Evolutionary conservation across 2,113 vertebrate species (phyloP).

Genomic region (Orthochromis indermauri): DNA sequence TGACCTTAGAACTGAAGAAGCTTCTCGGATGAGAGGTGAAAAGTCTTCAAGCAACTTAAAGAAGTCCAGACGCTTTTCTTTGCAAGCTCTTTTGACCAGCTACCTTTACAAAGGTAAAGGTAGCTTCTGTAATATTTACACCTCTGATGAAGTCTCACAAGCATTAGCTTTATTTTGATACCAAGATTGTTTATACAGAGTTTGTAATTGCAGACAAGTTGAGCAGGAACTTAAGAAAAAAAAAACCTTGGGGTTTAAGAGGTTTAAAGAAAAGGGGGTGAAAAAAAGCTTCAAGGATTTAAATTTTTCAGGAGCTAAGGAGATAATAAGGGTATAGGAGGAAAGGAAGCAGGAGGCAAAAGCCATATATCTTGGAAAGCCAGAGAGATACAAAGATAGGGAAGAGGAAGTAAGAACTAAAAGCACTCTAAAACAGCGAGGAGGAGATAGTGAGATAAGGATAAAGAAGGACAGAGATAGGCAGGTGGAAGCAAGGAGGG

Average conservation of each 20-base stretch:
- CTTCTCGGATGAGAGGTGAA: neutral
- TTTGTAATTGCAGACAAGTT: neutral
- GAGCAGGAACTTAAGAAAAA: neutral
- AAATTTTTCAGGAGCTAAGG: neutral
- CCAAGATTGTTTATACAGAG: neutral
- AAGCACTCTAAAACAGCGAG: slow-evolving; percentile 19
- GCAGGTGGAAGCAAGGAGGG: neutral
- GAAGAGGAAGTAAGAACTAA: slow-evolving; percentile 28
- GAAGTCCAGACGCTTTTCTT: neutral
- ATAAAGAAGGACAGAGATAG: slow-evolving; percentile 4
- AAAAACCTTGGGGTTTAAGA: rapidly evolving
- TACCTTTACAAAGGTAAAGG: neutral
- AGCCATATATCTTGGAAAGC: slow-evolving; percentile 6
- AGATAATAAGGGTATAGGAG: neutral
- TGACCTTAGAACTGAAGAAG: neutral
- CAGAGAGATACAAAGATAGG: slow-evolving; percentile 30
- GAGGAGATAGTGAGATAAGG: slow-evolving; percentile 29
- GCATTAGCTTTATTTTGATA: neutral
- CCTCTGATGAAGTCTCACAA: neutral
- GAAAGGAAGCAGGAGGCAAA: neutral
- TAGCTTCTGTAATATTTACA: neutral
- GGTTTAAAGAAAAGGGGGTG: neutral
- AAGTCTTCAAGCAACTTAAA: neutral
- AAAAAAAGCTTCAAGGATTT: neutral
- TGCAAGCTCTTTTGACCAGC: neutral